Percentiles rank a stretch among this genome's conserved stretches.
Conservation (phyloP, 2,113 vertebrate genomes). For the Gopherus evgoodei region DNA sequence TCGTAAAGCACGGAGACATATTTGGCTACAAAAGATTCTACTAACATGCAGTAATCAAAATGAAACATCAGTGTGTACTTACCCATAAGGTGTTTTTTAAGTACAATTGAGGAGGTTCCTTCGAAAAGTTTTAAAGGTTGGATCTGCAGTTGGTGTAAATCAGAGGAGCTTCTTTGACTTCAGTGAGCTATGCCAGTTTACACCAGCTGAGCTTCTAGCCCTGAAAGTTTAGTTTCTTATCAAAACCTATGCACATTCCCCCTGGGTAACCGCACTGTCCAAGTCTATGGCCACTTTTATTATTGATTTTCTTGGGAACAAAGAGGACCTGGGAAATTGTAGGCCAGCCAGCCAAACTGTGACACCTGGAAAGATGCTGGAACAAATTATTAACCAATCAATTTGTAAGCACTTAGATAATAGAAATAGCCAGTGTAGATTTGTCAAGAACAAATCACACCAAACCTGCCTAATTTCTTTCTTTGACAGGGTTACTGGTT, state of each 20-base stretch:
- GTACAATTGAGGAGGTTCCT: not conserved
- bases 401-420: not conserved
- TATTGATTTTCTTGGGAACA: not conserved
- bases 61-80: not conserved
- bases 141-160: not conserved
- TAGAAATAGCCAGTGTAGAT: not conserved
- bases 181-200: not conserved
- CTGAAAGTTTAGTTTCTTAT: not conserved
- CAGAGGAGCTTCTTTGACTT: not conserved
- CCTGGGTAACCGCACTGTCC: too few species aligned
- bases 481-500: not conserved
- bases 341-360: not conserved
- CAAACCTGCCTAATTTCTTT: too few species aligned
- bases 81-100: not conserved
- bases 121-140: fast-evolving
- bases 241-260: not conserved
- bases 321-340: not conserved
- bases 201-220: fast-evolving
- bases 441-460: not conserved
- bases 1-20: fast-evolving
- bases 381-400: not conserved
- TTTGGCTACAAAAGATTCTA: not conserved
- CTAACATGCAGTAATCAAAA: not conserved
- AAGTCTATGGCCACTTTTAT: not conserved
- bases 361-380: not conserved